Conservation (phyloP, 2,113 vertebrate species). For the Zeus faber region DNA sequence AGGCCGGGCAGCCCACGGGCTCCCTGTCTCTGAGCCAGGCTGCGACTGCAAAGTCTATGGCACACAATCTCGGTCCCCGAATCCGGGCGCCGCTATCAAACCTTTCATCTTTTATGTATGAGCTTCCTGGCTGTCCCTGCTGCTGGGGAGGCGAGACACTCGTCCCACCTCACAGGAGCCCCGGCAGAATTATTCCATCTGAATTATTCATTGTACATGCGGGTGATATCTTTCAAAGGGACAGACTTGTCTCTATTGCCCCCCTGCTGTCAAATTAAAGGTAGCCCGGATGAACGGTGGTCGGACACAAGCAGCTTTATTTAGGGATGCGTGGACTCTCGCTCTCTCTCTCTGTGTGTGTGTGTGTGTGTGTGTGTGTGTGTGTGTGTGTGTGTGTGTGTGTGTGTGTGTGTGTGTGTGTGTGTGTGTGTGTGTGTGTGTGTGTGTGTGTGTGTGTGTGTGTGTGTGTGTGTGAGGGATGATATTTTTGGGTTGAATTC, state of each 20-base stretch:
- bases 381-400: too few relatives aligned
- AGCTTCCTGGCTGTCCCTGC: slow-evolving; percentile 78
- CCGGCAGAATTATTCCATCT: slow-evolving; percentile 55
- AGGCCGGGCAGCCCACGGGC: slow-evolving; percentile 47
- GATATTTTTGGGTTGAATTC: too few relatives aligned
- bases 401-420: too few relatives aligned
- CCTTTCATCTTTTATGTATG: slow-evolving; percentile 95
- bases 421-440: too few relatives aligned
- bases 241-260: slow-evolving; percentile 38
- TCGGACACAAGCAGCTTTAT: slow-evolving; percentile 7
- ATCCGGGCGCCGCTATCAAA: slow-evolving; percentile 84
- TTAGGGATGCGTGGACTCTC: slow-evolving; percentile 11
- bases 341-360: too few relatives aligned
- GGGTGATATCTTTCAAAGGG: slow-evolving; percentile 62
- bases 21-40: slow-evolving; percentile 33
- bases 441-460: too few relatives aligned
- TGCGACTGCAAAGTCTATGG: slow-evolving; percentile 55
- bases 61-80: slow-evolving; percentile 62
- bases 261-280: slow-evolving; percentile 49
- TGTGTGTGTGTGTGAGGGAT: too few relatives aligned
- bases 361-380: too few relatives aligned
- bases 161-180: slow-evolving; percentile 70
- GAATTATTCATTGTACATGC: slow-evolving; percentile 64
- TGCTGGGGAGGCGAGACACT: slow-evolving; percentile 80
- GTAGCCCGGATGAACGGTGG: slow-evolving; percentile 5